Base-by-base conservation (phyloP, 2,888 invertebrate species). In the Abrostola triplasia region DNA sequence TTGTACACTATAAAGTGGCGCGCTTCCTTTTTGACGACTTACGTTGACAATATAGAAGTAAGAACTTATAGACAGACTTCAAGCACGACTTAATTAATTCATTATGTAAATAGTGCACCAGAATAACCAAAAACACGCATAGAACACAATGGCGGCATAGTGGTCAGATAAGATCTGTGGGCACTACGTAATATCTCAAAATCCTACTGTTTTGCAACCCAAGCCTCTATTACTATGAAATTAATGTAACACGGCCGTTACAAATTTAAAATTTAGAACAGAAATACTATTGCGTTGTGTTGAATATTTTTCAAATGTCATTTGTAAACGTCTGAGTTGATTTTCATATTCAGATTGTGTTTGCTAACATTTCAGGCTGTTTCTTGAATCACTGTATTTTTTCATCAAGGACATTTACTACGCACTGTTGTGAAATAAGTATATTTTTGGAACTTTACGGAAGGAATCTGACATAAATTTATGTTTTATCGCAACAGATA, bases 191-290 rank as follows among this genome's bases (percentile, higher is more conserved):
- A 68, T 59, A 49, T 56, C 51, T 67, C 53, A 64, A 70, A 74
- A 77, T 59, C 37, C 54, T 64, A 67, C 50, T 58, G 64, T 72
- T 71, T 80, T 70, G 76, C 69, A 80, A 80, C 64, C 48, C 61
- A 60, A 73, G 66, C 70, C 59, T 13, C 44, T 71, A 77, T 81
- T 78, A 83, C 83, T 79, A 84, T 82, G 78, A 88, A 87, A 90
- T 87, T 79, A 88, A 90, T 91, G 90, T 90, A 90, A 88, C 86
- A 83, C 87, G 89, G 89, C 85, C 89, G 86, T 84, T 84, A 83
- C 84, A 69, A 80, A 92, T 92, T 90, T 91, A 78, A 90, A 92
- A 91, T 92, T 89, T 88, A 92, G 90, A 92, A 76, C 86, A 89
- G 87, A 83, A 74, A 81, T 77, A 79, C 83, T 80, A 87, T 90